phyloP scores from a whole-genome alignment of 2,113 vertebrate genomes.

The Pterocles burchelli region DNA sequence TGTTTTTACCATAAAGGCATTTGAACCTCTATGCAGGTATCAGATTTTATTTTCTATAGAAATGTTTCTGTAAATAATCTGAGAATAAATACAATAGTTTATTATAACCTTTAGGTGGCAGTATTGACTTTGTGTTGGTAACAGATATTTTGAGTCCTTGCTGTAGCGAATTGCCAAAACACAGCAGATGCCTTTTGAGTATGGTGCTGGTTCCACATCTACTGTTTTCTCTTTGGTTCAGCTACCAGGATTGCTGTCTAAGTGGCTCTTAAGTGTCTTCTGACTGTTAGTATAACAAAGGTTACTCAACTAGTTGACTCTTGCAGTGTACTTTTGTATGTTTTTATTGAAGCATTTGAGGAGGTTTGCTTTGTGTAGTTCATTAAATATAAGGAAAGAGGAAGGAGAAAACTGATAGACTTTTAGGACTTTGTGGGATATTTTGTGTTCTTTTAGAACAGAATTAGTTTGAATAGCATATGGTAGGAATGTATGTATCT shows the following conservation, averaged over 20 bases:
- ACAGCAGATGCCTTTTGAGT: background rate
- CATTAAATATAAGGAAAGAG: background rate
- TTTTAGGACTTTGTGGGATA: background rate
- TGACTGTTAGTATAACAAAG: background rate
- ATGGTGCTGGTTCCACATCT: background rate
- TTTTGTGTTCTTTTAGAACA: background rate
- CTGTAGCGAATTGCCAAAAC: background rate
- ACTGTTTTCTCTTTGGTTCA: background rate
- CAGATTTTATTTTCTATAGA: background rate
- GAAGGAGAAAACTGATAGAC: background rate
- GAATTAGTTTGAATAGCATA: background rate
- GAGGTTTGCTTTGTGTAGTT: background rate
- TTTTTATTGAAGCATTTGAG: background rate
- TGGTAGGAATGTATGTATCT: accelerated
- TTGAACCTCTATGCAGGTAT: background rate
- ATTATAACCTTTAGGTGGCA: conserved; percentile 73
- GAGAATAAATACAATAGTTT: background rate
- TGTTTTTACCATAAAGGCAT: background rate
- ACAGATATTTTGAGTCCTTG: background rate
- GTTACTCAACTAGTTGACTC: background rate
- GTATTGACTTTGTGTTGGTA: conserved; percentile 61
- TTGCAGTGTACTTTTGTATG: background rate
- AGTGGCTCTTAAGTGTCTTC: background rate
- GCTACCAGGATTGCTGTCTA: background rate
- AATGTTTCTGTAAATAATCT: background rate